Evolutionary conservation across 2,888 invertebrate genomes (phyloP).

Genomic region (Ctena decussata): DNA sequence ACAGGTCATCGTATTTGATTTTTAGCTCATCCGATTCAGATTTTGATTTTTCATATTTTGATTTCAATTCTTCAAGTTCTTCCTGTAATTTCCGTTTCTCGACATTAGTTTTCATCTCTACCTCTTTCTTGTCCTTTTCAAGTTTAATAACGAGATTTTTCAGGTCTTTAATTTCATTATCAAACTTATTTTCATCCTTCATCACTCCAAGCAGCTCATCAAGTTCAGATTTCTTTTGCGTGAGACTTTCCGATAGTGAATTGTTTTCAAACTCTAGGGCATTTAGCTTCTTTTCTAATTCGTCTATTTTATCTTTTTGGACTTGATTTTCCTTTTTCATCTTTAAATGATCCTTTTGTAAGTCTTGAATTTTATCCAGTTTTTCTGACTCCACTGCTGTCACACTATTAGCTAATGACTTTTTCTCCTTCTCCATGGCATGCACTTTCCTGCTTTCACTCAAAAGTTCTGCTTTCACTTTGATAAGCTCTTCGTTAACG

Average conservation of each 20-base stretch:
- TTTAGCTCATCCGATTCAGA: slow-evolving; percentile 49
- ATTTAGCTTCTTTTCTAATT: slow-evolving; percentile 62
- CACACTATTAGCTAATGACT: slow-evolving; percentile 50
- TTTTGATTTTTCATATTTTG: slow-evolving; percentile 31
- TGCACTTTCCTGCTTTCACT: slow-evolving; percentile 67
- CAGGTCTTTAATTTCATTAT: slow-evolving; percentile 65
- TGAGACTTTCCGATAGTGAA: slow-evolving; percentile 60
- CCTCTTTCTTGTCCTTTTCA: slow-evolving; percentile 59
- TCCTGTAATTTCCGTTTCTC: slow-evolving; percentile 57
- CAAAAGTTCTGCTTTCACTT: slow-evolving; percentile 70
- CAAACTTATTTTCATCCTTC: slow-evolving; percentile 72
- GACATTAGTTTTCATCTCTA: slow-evolving; percentile 46
- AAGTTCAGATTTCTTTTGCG: slow-evolving; percentile 68
- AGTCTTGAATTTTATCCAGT: slow-evolving; percentile 51
- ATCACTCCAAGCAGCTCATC: slow-evolving; percentile 66
- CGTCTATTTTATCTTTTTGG: slow-evolving; percentile 46
- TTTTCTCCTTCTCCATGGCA: slow-evolving; percentile 66
- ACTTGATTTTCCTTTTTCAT: slow-evolving; percentile 53
- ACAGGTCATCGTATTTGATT: slow-evolving; percentile 52
- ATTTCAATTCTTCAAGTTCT: slow-evolving; percentile 43
- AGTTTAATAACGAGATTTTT: slow-evolving; percentile 57
- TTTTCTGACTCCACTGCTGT: slow-evolving; percentile 63
- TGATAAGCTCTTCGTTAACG: slow-evolving; percentile 73
- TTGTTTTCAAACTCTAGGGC: slow-evolving; percentile 67
- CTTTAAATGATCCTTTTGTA: slow-evolving; percentile 63